Evolutionary conservation across 1,140 invertebrate genomes (phyloP), one percentile per base, ranked within the genome.

Genomic region (Amyelois transitella): DNA sequence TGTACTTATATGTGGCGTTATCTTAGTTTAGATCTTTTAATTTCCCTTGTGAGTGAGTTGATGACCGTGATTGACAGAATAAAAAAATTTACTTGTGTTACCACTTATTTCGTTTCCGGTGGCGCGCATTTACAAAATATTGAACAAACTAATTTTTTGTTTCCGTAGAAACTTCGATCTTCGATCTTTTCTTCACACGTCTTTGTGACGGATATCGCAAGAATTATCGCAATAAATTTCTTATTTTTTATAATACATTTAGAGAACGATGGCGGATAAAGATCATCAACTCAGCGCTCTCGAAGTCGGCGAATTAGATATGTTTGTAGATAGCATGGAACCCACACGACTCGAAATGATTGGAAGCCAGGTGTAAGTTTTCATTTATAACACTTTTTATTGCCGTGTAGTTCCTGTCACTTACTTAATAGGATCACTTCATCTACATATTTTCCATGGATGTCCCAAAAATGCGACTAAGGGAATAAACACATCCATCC

Each of bases 301-400:
- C 24, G 64, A 82, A 43, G 58, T 75, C 14, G 87, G 87, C 2
- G 88, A 89, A 66, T 58, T 89, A 43, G 85, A 89, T 54, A 68
- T 85, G 54, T 87, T 82, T 53, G 72, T 89, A 1, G 76, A 83
- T 48, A 86, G 78, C 53, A 82, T 87, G 66, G 74, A 79, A 73
- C 74, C 77, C 22, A 77, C 72, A 21, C 65, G 63, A 5, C 81
- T 89, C 24, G 78, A 85, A 51, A 51, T 45, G 32, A 81, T 89
- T 55, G 88, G 87, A 25, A 86, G 81, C 58, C 69, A 79, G 71
- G 69, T 72, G 88, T 89, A 82, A 72, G 72, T 64, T 47, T 10
- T 43, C 0, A 3, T 50, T n/a, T 55, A 21, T 25, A 55, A 43
- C 24, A 53, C 43, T 24, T 55, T 51, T n/a, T n/a, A n/a, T n/a